phyloP scores from a whole-genome alignment of 2,888 invertebrate species.

The Diarsia mendica region DNA sequence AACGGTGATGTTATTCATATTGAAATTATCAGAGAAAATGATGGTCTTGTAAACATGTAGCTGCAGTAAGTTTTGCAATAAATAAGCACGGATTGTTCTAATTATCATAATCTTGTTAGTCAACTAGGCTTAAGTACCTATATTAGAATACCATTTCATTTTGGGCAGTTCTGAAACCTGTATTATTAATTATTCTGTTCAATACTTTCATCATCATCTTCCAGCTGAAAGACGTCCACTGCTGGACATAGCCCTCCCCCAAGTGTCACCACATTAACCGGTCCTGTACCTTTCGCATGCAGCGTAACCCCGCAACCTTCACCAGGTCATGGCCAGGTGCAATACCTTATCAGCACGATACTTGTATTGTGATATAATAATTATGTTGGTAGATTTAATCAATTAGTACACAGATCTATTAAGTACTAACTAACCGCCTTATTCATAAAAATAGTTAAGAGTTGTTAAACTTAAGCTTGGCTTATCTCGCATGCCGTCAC shows the following conservation, averaged over 20 bases:
- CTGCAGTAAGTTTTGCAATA: conserved; percentile 6
- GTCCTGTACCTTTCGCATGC: no score
- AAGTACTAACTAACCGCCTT: conserved; percentile 1
- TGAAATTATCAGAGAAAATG: conserved; percentile 12
- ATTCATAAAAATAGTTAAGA: no score
- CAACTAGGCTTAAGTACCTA: background rate
- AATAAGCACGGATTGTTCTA: conserved; percentile 4
- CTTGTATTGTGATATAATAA: background rate
- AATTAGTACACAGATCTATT: conserved; percentile 2
- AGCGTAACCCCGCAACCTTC: no score
- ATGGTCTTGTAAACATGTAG: conserved; percentile 14
- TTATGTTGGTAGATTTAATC: conserved; percentile 2
- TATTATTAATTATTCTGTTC: background rate
- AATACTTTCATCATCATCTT: background rate
- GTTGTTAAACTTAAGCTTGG: no score
- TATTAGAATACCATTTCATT: background rate
- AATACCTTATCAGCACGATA: background rate
- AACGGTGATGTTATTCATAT: background rate
- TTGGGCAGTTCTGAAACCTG: background rate
- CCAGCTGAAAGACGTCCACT: no score
- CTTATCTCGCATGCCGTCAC: no score
- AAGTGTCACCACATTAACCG: no score
- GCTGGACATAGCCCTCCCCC: no score
- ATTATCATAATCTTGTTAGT: background rate
- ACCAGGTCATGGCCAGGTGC: no score